Percentiles rank a stretch among this genome's conserved stretches.
phyloP scores from a whole-genome alignment of 2,888 invertebrate species.

The Mythimna ferrago region DNA sequence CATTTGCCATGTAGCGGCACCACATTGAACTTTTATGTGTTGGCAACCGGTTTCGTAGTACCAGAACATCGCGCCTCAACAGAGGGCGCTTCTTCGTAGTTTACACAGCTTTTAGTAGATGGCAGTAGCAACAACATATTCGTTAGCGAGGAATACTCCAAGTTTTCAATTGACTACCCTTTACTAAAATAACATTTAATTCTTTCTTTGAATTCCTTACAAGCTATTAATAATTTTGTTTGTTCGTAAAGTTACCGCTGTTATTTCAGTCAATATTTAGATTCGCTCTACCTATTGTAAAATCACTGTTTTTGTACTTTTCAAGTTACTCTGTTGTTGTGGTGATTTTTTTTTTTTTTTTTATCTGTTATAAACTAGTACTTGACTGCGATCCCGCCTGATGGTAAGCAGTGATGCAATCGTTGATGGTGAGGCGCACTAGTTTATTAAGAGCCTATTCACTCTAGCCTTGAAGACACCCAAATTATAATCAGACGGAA shows the following conservation, averaged over 20 bases:
- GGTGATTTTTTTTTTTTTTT: too few species aligned
- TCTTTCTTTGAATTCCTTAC: constrained; percentile 4
- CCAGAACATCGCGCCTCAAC: too few species aligned
- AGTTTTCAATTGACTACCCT: neutral
- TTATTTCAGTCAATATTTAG: constrained; percentile 4
- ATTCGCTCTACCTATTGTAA: neutral
- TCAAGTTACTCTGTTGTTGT: too few species aligned
- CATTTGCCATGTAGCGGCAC: constrained; percentile 42
- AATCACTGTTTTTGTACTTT: neutral
- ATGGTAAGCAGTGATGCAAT: too few species aligned
- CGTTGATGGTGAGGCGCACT: too few species aligned
- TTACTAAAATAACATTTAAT: neutral
- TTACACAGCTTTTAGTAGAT: constrained; percentile 14
- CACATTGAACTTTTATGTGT: constrained; percentile 1
- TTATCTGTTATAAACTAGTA: too few species aligned
- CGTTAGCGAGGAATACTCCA: neutral
- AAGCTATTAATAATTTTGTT: constrained; percentile 18
- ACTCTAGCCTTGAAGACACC: too few species aligned
- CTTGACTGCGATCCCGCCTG: too few species aligned
- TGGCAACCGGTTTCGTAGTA: neutral
- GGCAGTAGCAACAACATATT: constrained; percentile 13
- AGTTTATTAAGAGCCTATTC: too few species aligned
- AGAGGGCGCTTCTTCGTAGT: constrained; percentile 36
- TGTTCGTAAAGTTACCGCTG: constrained; percentile 4
- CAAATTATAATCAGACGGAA: too few species aligned